Conservation (phyloP, 2,113 vertebrate species). For the Melanocharis versteri region DNA sequence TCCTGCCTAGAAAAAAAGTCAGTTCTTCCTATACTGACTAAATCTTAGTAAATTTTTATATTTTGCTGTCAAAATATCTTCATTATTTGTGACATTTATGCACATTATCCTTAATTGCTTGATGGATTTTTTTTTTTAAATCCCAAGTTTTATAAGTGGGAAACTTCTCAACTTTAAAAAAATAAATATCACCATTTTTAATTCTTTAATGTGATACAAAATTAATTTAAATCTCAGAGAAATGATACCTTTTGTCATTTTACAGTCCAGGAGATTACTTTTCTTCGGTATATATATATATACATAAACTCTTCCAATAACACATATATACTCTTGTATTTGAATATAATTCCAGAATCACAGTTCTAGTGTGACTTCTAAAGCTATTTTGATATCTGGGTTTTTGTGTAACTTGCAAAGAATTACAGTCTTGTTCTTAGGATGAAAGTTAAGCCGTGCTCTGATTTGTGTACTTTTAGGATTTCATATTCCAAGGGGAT, state of each 20-base stretch:
- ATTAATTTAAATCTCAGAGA: not conserved
- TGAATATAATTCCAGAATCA: not conserved
- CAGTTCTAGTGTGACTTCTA: not conserved
- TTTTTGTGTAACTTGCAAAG: not conserved
- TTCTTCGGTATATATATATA: not conserved
- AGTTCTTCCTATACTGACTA: not conserved
- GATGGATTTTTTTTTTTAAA: not conserved
- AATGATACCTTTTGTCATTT: not conserved
- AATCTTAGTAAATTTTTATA: not conserved
- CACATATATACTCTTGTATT: not conserved
- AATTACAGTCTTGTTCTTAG: not conserved
- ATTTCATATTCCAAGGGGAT: not conserved
- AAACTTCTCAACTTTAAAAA: not conserved
- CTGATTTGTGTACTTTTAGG: not conserved
- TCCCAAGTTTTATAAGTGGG: not conserved
- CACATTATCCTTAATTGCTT: not conserved
- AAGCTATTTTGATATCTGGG: not conserved
- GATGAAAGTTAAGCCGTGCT: not conserved
- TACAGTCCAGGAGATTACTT: not conserved
- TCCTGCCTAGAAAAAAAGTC: not conserved
- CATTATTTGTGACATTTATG: not conserved
- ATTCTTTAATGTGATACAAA: not conserved
- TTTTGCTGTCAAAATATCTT: constrained; percentile 3
- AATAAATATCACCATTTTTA: not conserved
- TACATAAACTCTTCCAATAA: not conserved